Base-by-base conservation (phyloP, 2,888 invertebrate species). In the Formica aserva region DNA sequence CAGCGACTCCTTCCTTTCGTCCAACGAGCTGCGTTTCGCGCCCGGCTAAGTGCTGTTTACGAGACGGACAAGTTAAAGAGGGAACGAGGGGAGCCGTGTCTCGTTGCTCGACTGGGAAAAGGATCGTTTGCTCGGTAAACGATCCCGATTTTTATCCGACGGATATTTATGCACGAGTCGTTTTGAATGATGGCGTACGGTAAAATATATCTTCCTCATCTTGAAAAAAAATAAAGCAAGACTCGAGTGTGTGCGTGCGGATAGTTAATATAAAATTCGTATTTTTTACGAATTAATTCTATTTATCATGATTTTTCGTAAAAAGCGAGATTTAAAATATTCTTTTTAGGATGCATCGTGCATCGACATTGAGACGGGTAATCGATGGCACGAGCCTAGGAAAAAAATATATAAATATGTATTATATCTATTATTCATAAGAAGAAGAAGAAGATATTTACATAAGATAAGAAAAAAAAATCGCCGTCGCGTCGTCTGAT, bases 21-120 rank as follows among this genome's bases (percentile, higher is more conserved):
- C 60, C 78, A 60, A 71, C 35, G 78, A 78, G 78, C 45, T 71
- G 45, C 60, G 52, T 41, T 81, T 81, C 63, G 81, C 75, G 75
- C 63, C 81, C 75, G 45, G 26, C 76, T 66, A 76, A 82, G 76
- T 82, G 82, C 66, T 82, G 57, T 82, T 82, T 82, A 82, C 82
- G 82, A 82, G 82, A 76, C 76, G 45, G 57, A 66, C 74, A 22
- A 67, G 67, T 41, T 38, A 41, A 77, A 67, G 67, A 77, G 76
- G 72, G 63, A 35, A 38, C 66, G 55, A 57, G 76, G 57, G 76
- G 75, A 45, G 35, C 66, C n/a, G 13, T n/a, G 41, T 45, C 82
- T 45, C 75, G 75, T 55, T 32, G 55, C 55, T 26, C 57, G 41
- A 35, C 57, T 29, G 45, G 41, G 55, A 75, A 75, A 63, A 45